Conservation (phyloP, 2,888 invertebrate species). For the Pseudeuparius sepicola region DNA sequence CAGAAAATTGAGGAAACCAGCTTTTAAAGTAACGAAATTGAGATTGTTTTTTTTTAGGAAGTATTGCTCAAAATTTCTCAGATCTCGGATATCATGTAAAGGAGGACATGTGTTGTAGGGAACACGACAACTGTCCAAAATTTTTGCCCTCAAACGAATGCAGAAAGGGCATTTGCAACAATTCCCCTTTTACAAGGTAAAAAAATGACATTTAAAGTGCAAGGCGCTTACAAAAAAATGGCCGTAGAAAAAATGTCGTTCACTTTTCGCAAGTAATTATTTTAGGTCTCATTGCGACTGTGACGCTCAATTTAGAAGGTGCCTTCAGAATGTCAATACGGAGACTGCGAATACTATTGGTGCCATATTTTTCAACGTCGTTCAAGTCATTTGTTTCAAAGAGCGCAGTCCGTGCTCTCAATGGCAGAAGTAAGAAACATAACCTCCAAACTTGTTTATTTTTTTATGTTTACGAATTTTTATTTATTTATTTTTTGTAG, state of each 20-base stretch:
- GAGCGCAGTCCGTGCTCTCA: slow-evolving; percentile 53
- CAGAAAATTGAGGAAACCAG: no score
- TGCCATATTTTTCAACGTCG: slow-evolving; percentile 66
- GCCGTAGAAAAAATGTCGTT: not conserved
- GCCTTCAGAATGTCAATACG: slow-evolving; percentile 55
- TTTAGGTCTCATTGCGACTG: slow-evolving; percentile 63
- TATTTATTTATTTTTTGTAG: slow-evolving; percentile 19
- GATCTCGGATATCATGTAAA: slow-evolving; percentile 54
- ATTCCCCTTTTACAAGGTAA: slow-evolving; percentile 52
- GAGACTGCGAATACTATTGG: slow-evolving; percentile 62
- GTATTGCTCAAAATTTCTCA: slow-evolving; percentile 48
- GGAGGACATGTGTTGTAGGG: slow-evolving; percentile 64
- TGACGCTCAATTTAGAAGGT: slow-evolving; percentile 58
- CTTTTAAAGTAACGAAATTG: no score
- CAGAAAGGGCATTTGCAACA: slow-evolving; percentile 56
- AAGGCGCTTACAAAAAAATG: not conserved
- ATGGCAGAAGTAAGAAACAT: slow-evolving; percentile 46
- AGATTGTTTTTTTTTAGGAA: slow-evolving; percentile 40
- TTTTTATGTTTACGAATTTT: slow-evolving; percentile 17
- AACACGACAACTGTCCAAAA: slow-evolving; percentile 61
- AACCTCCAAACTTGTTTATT: slow-evolving; percentile 11
- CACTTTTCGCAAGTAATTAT: no score
- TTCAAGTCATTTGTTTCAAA: slow-evolving; percentile 62
- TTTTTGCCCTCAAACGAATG: slow-evolving; percentile 50
- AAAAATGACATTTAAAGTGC: not conserved